These are phyloP conservation scores for Pedicia rivosa DNA, from an alignment of 2,888 invertebrate species.

Conservation along the genomic window DNA sequence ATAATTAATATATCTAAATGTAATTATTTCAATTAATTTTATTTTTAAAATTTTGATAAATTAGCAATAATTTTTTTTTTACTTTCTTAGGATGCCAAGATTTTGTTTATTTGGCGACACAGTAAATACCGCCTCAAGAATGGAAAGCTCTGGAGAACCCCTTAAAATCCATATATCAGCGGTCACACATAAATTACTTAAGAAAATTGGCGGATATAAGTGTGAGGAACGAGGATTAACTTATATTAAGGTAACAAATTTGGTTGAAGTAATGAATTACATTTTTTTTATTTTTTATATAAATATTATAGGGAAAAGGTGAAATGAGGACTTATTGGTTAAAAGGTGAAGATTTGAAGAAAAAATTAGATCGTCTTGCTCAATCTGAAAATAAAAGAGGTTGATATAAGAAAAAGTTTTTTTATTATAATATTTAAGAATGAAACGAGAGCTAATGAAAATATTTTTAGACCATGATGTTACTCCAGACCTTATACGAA, in stretches of 20 bases:
- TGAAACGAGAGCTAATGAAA: too few species aligned
- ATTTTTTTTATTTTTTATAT: neutral
- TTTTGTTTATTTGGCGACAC: constrained; percentile 75
- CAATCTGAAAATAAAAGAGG: too few species aligned
- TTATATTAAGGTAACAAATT: constrained; percentile 55
- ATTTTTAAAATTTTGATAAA: neutral
- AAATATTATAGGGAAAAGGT: constrained; percentile 46
- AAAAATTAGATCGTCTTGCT: constrained; percentile 8
- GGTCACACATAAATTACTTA: constrained; percentile 47
- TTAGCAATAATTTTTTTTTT: neutral
- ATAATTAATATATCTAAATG: neutral
- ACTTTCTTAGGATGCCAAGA: constrained; percentile 71
- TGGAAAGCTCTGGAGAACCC: constrained; percentile 63
- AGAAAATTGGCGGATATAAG: constrained; percentile 53
- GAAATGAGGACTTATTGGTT: constrained; percentile 62
- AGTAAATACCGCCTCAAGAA: constrained; percentile 65
- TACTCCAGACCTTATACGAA: constrained; percentile 23
- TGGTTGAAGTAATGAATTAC: neutral
- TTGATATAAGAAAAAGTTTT: too few species aligned
- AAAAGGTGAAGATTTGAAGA: constrained; percentile 36
- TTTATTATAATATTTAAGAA: too few species aligned
- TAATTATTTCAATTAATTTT: neutral
- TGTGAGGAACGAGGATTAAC: constrained; percentile 57
- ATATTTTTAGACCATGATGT: constrained; percentile 14
- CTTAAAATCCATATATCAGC: constrained; percentile 62